These are phyloP conservation scores for Aquatica leii DNA, from an alignment of 2,888 invertebrate genomes.

Conservation along the genomic window DNA sequence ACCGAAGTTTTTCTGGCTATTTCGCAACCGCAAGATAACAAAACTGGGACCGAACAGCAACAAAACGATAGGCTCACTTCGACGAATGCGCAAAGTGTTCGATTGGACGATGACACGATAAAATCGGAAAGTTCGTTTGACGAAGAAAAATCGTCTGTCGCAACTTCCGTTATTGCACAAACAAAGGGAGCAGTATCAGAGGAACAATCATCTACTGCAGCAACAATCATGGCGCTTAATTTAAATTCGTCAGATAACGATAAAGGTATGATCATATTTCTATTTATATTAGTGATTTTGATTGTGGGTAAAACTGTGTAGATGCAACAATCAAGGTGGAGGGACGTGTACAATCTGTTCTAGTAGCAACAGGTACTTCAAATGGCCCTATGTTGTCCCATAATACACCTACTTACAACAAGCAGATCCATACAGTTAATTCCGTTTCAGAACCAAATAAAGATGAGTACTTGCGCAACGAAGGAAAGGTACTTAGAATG, in stretches of 20 bases:
- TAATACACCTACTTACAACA: constrained; percentile 55
- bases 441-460: constrained; percentile 51
- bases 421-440: constrained; percentile 50
- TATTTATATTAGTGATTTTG: constrained; percentile 14
- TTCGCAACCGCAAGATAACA: constrained; percentile 53
- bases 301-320: constrained; percentile 24
- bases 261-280: constrained; percentile 47
- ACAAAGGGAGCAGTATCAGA: constrained; percentile 40
- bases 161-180: constrained; percentile 58
- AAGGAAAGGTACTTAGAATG: constrained; percentile 54
- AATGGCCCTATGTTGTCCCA: constrained; percentile 60
- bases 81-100: constrained; percentile 44
- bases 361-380: constrained; percentile 58
- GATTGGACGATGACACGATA: constrained; percentile 38
- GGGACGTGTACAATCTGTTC: constrained; percentile 57
- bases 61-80: constrained; percentile 45
- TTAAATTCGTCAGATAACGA: constrained; percentile 47
- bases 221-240: constrained; percentile 50
- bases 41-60: constrained; percentile 33
- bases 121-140: constrained; percentile 50
- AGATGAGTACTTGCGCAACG: constrained; percentile 56
- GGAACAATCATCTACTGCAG: constrained; percentile 24
- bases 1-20: constrained; percentile 56
- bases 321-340: constrained; percentile 46
- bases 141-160: constrained; percentile 49